phyloP scores from a whole-genome alignment of 92 coral and sea anemone genomes.

The Galaxea fascicularis region DNA sequence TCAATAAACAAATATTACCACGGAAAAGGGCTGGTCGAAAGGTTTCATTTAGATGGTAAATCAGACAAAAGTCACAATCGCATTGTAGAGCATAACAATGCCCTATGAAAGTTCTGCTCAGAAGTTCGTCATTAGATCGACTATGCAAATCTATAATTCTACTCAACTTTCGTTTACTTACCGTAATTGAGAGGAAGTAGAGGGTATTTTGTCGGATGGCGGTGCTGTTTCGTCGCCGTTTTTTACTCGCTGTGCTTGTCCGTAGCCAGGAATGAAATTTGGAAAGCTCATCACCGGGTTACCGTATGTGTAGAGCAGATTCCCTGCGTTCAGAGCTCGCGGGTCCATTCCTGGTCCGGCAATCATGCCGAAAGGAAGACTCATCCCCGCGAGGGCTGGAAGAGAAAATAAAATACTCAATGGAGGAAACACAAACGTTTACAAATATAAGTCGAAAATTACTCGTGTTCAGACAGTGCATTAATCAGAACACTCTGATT shows the following conservation, averaged over 20 bases:
- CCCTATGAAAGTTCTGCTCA: not conserved
- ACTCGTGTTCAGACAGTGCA: too few relatives aligned
- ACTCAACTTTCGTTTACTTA: not conserved
- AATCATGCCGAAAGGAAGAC: conserved; percentile 61
- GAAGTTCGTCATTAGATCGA: not conserved
- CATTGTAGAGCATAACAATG: not conserved
- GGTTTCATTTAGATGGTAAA: not conserved
- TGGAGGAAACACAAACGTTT: not conserved
- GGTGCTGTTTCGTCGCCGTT: conserved; percentile 55
- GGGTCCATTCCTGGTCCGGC: conserved; percentile 69
- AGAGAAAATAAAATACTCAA: not conserved
- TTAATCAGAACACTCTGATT: too few relatives aligned
- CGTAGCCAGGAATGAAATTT: conserved; percentile 56
- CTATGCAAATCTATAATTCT: not conserved
- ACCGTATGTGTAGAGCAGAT: conserved; percentile 68
- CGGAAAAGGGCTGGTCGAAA: not conserved
- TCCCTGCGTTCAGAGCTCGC: conserved; percentile 64
- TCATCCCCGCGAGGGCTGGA: conserved; percentile 61
- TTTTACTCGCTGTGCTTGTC: conserved; percentile 51
- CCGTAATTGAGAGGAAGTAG: conserved; percentile 31
- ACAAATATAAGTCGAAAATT: too few relatives aligned
- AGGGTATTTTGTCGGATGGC: conserved; percentile 2
- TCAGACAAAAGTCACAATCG: not conserved
- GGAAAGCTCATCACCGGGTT: conserved; percentile 59
- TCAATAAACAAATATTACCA: too few relatives aligned